These are phyloP conservation scores for Caenorhabditis briggsae DNA, from an alignment of 1,140 invertebrate genomes.

Conservation along the genomic window DNA sequence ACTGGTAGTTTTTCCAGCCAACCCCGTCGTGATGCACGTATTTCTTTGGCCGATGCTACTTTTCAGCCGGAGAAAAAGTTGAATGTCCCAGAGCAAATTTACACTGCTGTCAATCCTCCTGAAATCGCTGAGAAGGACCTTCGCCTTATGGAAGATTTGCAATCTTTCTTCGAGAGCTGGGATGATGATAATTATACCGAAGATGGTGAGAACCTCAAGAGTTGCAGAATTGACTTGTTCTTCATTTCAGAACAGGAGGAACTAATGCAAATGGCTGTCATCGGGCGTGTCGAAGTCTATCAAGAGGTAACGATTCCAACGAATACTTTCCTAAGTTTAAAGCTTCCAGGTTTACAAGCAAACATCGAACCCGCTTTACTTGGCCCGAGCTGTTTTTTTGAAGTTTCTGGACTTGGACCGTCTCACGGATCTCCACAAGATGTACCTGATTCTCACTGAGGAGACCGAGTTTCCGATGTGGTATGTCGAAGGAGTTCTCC, in stretches of 20 bases:
- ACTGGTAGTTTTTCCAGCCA: background rate
- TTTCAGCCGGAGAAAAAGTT: constrained; percentile 27
- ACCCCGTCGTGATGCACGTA: constrained; percentile 5
- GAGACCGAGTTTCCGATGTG: constrained; percentile 6
- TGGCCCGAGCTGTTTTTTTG: background rate
- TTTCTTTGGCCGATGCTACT: background rate
- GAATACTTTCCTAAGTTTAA: background rate
- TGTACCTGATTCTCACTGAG: constrained; percentile 6
- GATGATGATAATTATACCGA: background rate
- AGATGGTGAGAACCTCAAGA: background rate
- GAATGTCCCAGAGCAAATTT: background rate
- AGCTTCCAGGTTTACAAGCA: constrained; percentile 16
- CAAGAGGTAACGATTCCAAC: background rate
- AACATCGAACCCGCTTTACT: background rate
- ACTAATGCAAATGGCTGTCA: constrained; percentile 1
- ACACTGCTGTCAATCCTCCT: background rate
- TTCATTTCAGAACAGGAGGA: background rate
- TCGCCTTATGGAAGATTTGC: background rate
- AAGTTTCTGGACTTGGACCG: constrained; percentile 16
- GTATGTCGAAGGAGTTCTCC: constrained; percentile 8
- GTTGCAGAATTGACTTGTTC: too few species aligned
- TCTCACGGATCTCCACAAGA: background rate
- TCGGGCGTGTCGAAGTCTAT: constrained; percentile 5
- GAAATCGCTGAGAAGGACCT: background rate
- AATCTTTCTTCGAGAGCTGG: constrained; percentile 15